Evolutionary conservation across 2,113 vertebrate genomes (phyloP).

Genomic region (Chionomys nivalis): DNA sequence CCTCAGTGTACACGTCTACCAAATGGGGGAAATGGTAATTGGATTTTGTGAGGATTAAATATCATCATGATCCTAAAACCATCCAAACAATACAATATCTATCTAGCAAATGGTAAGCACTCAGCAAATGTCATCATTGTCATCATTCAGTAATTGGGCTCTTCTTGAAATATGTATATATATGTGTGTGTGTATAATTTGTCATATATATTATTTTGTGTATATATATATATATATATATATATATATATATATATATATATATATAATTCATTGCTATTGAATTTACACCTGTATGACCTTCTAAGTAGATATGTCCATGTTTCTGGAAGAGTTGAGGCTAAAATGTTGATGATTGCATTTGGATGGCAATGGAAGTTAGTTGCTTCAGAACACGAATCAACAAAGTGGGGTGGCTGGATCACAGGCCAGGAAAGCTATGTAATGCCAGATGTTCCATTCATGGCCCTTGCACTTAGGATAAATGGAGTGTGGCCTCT

Average conservation of each 20-base stretch:
- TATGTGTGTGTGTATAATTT: background rate
- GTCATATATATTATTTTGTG: too few relatives aligned
- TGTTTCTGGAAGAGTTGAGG: constrained; percentile 37
- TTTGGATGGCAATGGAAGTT: background rate
- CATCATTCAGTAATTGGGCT: background rate
- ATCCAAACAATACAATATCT: background rate
- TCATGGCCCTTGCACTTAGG: background rate
- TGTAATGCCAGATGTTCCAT: background rate
- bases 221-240: background rate
- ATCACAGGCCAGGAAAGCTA: background rate
- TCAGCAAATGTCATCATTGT: background rate
- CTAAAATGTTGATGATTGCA: background rate
- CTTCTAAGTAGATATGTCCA: background rate
- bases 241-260: background rate
- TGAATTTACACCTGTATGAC: background rate
- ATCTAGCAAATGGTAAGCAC: background rate
- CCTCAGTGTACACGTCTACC: background rate
- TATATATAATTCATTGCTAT: background rate
- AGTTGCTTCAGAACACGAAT: background rate
- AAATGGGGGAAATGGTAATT: background rate
- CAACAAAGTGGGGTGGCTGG: background rate
- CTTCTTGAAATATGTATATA: background rate
- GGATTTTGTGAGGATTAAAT: background rate
- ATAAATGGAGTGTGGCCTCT: background rate
- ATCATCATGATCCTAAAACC: background rate